A percentile compares a stretch with the other conserved stretches of the same genome.
These are phyloP conservation scores for Cloeon dipterum DNA, from an alignment of 2,888 invertebrate species.

Conservation along the genomic window DNA sequence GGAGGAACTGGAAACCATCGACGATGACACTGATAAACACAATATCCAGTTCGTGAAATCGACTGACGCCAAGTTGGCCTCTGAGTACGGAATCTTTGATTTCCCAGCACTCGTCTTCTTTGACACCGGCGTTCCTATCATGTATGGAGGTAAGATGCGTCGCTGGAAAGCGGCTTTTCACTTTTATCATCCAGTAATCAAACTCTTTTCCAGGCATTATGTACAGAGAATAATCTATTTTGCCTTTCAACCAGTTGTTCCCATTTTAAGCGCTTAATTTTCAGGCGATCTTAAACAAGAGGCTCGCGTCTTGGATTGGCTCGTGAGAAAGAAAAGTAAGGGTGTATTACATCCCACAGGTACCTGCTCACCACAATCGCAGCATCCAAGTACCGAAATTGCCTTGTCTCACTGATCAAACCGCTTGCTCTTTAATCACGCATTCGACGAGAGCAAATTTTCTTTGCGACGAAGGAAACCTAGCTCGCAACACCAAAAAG, in stretches of 20 bases:
- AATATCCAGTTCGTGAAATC: conserved; percentile 88
- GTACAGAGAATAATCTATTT: too few relatives aligned
- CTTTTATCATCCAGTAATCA: not conserved
- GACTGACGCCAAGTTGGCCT: conserved; percentile 68
- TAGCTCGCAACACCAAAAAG: too few relatives aligned
- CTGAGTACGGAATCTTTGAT: conserved; percentile 78
- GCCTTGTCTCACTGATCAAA: too few relatives aligned
- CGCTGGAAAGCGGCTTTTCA: not conserved
- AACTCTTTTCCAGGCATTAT: not conserved
- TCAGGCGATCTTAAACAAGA: conserved; percentile 86
- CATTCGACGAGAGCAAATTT: too few relatives aligned
- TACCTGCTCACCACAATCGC: too few relatives aligned
- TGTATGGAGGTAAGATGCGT: conserved; percentile 71
- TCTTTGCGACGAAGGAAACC: too few relatives aligned
- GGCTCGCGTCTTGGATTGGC: conserved; percentile 88
- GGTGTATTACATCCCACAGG: too few relatives aligned
- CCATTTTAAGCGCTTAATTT: conserved; percentile 16
- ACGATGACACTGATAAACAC: conserved; percentile 78
- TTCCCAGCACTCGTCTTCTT: conserved; percentile 84
- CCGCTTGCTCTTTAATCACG: too few relatives aligned
- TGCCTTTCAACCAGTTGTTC: not conserved
- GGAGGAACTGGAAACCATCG: conserved; percentile 75
- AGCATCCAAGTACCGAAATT: too few relatives aligned
- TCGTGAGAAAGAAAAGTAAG: conserved; percentile 92
- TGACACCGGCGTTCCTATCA: conserved; percentile 80